phyloP scores from a whole-genome alignment of 2,113 vertebrate genomes.

The Sinocyclocheilus grahami region DNA sequence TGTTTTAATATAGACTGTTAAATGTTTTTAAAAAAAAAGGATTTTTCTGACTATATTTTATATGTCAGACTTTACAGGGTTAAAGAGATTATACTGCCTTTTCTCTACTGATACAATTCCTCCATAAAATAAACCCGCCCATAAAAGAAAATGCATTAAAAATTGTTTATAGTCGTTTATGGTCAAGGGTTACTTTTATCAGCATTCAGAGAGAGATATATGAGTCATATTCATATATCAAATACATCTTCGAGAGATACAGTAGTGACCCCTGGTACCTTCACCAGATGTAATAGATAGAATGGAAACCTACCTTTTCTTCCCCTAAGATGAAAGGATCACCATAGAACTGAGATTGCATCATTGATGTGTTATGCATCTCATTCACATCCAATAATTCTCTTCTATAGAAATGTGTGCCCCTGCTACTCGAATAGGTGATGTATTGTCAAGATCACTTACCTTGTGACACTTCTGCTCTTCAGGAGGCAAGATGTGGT shows the following conservation, averaged over 20 bases:
- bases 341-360: background rate
- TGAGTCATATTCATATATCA: background rate
- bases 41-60: background rate
- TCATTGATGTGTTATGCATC: background rate
- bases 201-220: slow-evolving; percentile 41
- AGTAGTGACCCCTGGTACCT: background rate
- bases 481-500: slow-evolving; percentile 83
- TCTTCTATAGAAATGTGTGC: background rate
- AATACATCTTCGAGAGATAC: slow-evolving; percentile 42
- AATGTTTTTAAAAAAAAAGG: background rate
- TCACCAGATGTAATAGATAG: background rate
- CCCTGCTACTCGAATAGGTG: background rate
- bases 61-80: background rate
- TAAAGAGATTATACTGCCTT: background rate
- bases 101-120: slow-evolving; percentile 21
- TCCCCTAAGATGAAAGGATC: background rate
- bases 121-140: slow-evolving; percentile 44
- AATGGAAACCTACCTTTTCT: background rate
- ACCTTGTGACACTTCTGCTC: slow-evolving; percentile 27
- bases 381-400: background rate
- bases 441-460: background rate
- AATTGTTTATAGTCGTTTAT: slow-evolving; percentile 53
- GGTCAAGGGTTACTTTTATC: slow-evolving; percentile 56
- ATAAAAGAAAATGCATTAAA: slow-evolving; percentile 31
- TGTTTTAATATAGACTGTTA: background rate